Conservation (phyloP, 2,113 vertebrate species). For the Actenoides lindsayi region DNA sequence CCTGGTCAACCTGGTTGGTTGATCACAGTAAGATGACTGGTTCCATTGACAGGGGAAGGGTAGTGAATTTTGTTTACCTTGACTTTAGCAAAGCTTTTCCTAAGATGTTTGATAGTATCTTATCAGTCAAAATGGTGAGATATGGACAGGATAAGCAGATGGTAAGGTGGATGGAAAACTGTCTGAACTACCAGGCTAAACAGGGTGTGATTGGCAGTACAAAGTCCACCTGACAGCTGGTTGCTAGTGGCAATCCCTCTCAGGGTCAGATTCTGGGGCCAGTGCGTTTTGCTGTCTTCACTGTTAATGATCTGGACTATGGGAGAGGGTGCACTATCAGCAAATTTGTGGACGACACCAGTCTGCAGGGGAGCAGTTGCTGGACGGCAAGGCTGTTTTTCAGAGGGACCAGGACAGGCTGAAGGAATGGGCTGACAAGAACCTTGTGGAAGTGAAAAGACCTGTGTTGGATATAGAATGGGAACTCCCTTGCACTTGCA, state of each 20-base stretch:
- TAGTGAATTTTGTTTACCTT: not conserved
- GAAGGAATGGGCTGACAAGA: not conserved
- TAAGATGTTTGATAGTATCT: not conserved
- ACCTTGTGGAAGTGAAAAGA: not conserved
- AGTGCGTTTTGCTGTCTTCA: not conserved
- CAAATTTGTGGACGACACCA: not conserved
- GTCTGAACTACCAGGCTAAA: not conserved
- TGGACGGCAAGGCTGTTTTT: not conserved
- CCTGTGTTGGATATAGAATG: not conserved
- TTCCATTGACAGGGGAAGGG: not conserved
- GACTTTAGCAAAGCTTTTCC: not conserved
- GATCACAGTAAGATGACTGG: not conserved
- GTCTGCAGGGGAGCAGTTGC: not conserved
- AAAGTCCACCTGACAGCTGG: not conserved
- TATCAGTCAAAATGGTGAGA: not conserved
- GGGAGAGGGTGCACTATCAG: not conserved
- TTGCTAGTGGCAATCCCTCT: not conserved
- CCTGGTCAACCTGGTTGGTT: not conserved
- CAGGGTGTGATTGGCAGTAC: not conserved
- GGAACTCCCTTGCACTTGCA: not conserved
- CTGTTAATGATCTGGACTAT: not conserved
- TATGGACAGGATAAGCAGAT: not conserved
- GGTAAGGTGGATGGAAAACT: not conserved
- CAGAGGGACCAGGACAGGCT: not conserved
- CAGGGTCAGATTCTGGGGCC: not conserved